Conservation (phyloP, 1,140 invertebrate species). For the Eulimnadia texana region DNA sequence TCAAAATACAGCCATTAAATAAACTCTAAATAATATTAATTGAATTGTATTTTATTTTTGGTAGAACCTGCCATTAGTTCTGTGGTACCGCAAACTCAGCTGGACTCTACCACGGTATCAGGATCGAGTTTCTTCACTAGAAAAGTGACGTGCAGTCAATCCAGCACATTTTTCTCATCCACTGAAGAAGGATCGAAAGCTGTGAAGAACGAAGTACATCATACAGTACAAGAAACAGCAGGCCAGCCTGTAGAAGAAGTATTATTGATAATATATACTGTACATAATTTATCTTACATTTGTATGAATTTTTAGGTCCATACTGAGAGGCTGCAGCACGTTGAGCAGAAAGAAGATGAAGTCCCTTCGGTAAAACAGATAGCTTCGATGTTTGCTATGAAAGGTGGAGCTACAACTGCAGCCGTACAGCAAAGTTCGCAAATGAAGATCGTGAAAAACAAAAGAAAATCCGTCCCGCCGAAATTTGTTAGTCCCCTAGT, state of each 20-base stretch:
- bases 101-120: neutral
- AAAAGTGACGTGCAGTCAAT: neutral
- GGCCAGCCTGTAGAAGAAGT: constrained; percentile 25
- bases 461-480: constrained; percentile 42
- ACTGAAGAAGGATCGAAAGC: neutral
- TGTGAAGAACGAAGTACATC: constrained; percentile 10
- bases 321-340: constrained; percentile 26
- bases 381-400: constrained; percentile 14
- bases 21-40: too few relatives aligned
- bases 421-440: constrained; percentile 9
- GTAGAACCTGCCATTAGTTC: neutral
- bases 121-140: neutral
- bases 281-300: too few relatives aligned
- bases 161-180: constrained; percentile 8
- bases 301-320: constrained; percentile 9
- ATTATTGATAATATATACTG: too few relatives aligned
- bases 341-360: constrained; percentile 19
- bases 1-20: too few relatives aligned
- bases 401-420: constrained; percentile 10
- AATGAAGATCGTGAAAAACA: constrained; percentile 29
- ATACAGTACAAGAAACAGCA: constrained; percentile 24
- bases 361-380: constrained; percentile 14
- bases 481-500: constrained; percentile 50
- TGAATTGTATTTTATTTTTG: neutral
- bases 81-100: neutral